Evolutionary conservation across 2,797 vertebrate genomes (phyloP), one percentile per base, ranked within the genome.

Genomic region (Neopelma chrysocephalum): DNA sequence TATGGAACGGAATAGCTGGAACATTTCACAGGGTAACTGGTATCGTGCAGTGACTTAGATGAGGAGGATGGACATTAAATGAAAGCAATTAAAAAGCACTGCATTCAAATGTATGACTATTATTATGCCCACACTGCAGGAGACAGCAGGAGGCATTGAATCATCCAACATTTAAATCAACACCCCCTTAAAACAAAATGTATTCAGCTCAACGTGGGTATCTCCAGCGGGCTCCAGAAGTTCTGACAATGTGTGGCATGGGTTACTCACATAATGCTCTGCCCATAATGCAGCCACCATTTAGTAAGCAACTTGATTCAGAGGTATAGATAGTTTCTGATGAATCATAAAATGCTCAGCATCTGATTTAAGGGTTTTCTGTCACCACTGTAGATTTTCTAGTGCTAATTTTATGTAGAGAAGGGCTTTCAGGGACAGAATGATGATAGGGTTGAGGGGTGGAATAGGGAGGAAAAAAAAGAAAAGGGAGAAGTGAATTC

Each of bases 91-190:
- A 80, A 95, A 90, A 96, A 96, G 61, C 72, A 91, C 69, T 82
- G 82, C 51, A 62, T 68, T 94, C 82, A 94, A 86, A 97, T 90
- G 92, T 92, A 94, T 38, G 38, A 94, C 81, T 57, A 89, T 78
- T 57, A 89, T 78, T 80, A 89, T 94, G 94, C 94, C 93, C 96
- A 96, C 94, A 96, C 94, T 96, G 91, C 94, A 93, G 94, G 68
- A 97, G 95, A 96, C 95, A 96, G 94, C 93, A 96, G 96, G 96
- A 96, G 95, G 93, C 76, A 90, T 76, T 97, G 97, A 97, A 91
- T 97, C 96, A 97, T 97, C 87, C 89, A 97, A 96, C 92, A 97
- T 97, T 97, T 96, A 97, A 97, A 94, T 95, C 93, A 97, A 94
- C 93, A 97, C 91, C 89, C 93, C 93, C 93, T 96, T 96, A 96